Percentiles rank a stretch among this genome's conserved stretches.
phyloP scores from a whole-genome alignment of 2,888 invertebrate genomes.

The Pteria penguin region DNA sequence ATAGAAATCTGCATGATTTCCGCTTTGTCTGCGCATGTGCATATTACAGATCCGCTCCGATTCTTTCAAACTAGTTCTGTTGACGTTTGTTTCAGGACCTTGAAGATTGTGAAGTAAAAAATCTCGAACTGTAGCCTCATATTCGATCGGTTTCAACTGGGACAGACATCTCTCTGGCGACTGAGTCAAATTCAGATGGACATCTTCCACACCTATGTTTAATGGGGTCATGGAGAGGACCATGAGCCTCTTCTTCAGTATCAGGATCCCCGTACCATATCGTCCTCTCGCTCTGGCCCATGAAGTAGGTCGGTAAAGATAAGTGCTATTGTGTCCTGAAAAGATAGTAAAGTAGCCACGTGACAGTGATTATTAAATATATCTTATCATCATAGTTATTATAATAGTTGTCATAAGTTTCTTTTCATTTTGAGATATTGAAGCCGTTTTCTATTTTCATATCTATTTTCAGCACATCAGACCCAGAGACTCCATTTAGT shows the following conservation, averaged over 20 bases:
- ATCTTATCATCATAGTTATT: too few species aligned
- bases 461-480: too few species aligned
- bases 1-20: neutral
- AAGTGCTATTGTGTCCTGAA: neutral
- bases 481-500: too few species aligned
- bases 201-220: neutral
- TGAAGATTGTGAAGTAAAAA: conserved; percentile 4
- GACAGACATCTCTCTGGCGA: neutral
- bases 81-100: neutral
- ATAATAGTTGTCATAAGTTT: too few species aligned
- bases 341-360: too few species aligned
- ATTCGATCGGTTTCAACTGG: neutral
- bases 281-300: conserved; percentile 10
- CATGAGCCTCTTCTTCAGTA: conserved; percentile 2
- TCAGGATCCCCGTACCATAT: conserved; percentile 6
- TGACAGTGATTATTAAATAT: too few species aligned
- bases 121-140: neutral
- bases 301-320: neutral
- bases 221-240: conserved; percentile 13
- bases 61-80: neutral
- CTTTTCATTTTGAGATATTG: too few species aligned
- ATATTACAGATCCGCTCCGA: conserved; percentile 16
- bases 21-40: neutral
- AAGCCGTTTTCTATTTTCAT: too few species aligned
- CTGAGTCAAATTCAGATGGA: neutral